Base-by-base conservation (phyloP, 2,888 invertebrate species). In the Ornithoptera alexandrae region DNA sequence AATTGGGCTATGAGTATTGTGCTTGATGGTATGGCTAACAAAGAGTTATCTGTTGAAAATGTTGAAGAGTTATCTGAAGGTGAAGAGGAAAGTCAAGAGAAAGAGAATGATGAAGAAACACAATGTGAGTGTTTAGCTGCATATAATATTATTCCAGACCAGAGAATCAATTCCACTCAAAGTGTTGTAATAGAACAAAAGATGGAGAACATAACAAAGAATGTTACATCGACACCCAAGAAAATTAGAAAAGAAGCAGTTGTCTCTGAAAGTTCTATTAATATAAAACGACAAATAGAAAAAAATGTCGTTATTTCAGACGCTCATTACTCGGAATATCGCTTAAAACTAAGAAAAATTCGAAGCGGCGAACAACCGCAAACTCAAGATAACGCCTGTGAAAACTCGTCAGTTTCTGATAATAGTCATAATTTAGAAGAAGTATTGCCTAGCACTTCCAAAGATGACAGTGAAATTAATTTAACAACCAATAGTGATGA, bases 1-100 rank as follows among this genome's bases (percentile, higher is more conserved):
- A 94, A 96, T 74, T 97, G 97, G 96, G 95, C 97, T 0, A 94
- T 95, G 0, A 96, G 96, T 77, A 93, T 97, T 75, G 89, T 98
- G 56, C 82, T 96, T 1, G 96, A 96, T 78, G 95, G 93, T 60
- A 92, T 93, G 73, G 83, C 72, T 50, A 81, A 81, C 71, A 81
- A 84, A 50, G 60, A 68, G 22, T 65, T 65, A 22, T 65, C 70
- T 50, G 67, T 58, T 15, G 62, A 71, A 22, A 80, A 83, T 2
- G 74, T 74, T 46, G 79, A 81, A 15, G 78, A 81, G 5, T 30
- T 76, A 6, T 84, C 85, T 30, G 88, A 90, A 62, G 69, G 76
- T 67, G 86, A 88, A 56, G 84, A 82, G 39, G 81, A 83, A 67
- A 74, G 68, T 59, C 20, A 17, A 46, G 53, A 30, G n/a, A n/a